Evolutionary conservation across 2,888 invertebrate species (phyloP).

Genomic region (Erebia aethiops): DNA sequence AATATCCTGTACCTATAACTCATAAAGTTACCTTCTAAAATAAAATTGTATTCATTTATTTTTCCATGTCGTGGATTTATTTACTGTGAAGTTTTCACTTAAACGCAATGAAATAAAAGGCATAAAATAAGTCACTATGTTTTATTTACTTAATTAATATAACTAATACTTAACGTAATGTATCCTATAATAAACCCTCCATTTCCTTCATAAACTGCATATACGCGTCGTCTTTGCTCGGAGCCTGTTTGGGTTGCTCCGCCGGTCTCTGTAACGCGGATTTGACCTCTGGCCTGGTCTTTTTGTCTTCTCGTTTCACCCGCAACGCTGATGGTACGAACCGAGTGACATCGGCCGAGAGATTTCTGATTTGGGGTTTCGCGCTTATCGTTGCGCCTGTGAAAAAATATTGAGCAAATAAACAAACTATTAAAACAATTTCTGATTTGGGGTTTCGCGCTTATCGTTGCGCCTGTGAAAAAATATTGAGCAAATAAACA

Average conservation of each 20-base stretch:
- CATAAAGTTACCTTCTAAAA: too few species aligned
- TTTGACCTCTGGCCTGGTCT: conserved; percentile 80
- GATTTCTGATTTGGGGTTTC: conserved; percentile 97
- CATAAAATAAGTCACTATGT: not conserved
- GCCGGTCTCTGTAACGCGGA: conserved; percentile 80
- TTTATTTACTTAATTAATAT: conserved; percentile 11
- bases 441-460: too few species aligned
- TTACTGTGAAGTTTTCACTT: too few species aligned
- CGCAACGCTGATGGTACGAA: conserved; percentile 97
- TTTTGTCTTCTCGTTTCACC: conserved; percentile 93
- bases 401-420: conserved; percentile 11
- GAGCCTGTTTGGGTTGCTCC: conserved; percentile 75
- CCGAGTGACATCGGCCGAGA: conserved; percentile 96
- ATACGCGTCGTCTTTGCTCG: conserved; percentile 98
- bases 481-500: too few species aligned
- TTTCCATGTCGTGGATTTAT: too few species aligned
- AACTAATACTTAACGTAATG: conserved; percentile 10
- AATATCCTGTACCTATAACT: too few species aligned
- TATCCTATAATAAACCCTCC: conserved; percentile 84
- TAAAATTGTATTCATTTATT: too few species aligned
- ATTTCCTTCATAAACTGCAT: conserved; percentile 99
- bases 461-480: too few species aligned
- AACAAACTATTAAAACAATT: too few species aligned
- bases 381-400: conserved; percentile 94
- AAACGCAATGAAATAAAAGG: not conserved